phyloP scores from a whole-genome alignment of 2,797 vertebrate genomes.

The Anableps anableps region DNA sequence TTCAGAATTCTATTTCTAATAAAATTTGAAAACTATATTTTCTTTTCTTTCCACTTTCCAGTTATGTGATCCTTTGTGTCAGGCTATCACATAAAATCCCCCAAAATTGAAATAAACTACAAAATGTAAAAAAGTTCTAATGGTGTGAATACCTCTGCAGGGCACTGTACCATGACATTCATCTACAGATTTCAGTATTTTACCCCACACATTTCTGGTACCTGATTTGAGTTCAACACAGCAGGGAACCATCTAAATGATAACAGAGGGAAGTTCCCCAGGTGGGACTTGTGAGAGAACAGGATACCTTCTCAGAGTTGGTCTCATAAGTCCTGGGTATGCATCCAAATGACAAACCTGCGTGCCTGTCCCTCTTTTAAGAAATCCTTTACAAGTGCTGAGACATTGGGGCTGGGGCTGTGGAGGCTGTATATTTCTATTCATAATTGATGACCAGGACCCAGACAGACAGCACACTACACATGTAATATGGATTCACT shows the following conservation, averaged over 20 bases:
- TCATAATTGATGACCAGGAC: constrained; percentile 95
- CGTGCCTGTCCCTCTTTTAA: constrained; percentile 87
- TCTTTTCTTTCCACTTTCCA: not conserved
- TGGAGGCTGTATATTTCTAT: constrained; percentile 91
- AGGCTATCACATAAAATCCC: not conserved
- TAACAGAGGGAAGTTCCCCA: constrained; percentile 62
- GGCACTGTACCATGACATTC: not conserved
- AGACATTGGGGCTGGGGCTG: constrained; percentile 81
- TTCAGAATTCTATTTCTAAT: not conserved
- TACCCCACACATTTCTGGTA: constrained; percentile 43
- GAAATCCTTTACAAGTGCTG: constrained; percentile 86
- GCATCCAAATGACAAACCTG: constrained; percentile 84
- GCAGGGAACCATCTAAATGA: constrained; percentile 62
- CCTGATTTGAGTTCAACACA: constrained; percentile 58
- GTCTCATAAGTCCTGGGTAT: constrained; percentile 72
- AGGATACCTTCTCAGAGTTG: constrained; percentile 59
- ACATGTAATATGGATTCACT: constrained; percentile 91
- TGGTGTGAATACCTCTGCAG: not conserved
- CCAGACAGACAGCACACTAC: constrained; percentile 87
- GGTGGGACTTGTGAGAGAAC: constrained; percentile 63
- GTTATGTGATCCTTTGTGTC: not conserved
- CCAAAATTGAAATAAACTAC: not conserved
- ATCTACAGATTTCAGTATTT: constrained; percentile 31
- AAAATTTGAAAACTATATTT: not conserved
- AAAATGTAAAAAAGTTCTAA: not conserved